Conservation (phyloP, 2,888 invertebrate species). For the Drosophila lutescens region DNA sequence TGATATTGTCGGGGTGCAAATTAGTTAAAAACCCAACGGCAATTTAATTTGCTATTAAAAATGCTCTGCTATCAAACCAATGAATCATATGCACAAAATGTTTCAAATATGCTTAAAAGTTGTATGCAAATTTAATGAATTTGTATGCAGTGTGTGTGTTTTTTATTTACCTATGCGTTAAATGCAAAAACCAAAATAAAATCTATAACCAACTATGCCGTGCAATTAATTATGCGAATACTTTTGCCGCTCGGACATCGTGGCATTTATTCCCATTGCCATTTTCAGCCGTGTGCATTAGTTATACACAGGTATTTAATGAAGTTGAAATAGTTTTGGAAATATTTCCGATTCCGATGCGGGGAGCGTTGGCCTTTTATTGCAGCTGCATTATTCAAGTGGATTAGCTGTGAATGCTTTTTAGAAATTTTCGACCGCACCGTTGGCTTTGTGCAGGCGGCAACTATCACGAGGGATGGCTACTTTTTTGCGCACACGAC, state of each 20-base stretch:
- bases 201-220: constrained; percentile 37
- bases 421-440: constrained; percentile 13
- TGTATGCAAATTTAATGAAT: constrained; percentile 48
- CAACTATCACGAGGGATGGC: background rate
- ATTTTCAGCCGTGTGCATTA: constrained; percentile 38
- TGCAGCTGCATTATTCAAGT: constrained; percentile 20
- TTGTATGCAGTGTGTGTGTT: constrained; percentile 1
- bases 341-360: constrained; percentile 14
- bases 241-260: constrained; percentile 16
- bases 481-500: background rate
- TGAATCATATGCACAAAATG: constrained; percentile 30
- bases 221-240: constrained; percentile 47
- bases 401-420: constrained; percentile 31
- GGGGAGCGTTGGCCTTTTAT: constrained; percentile 16
- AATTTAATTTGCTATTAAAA: constrained; percentile 51
- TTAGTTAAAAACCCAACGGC: constrained; percentile 31
- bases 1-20: constrained; percentile 31
- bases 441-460: background rate
- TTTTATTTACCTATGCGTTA: constrained; percentile 12
- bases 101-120: constrained; percentile 36
- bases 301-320: constrained; percentile 16
- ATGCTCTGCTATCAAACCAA: constrained; percentile 33
- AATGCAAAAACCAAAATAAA: constrained; percentile 32
- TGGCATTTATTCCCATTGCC: constrained; percentile 30
- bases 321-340: constrained; percentile 23